phyloP scores from a whole-genome alignment of 2,888 invertebrate species.

The Epinotia demarniana region DNA sequence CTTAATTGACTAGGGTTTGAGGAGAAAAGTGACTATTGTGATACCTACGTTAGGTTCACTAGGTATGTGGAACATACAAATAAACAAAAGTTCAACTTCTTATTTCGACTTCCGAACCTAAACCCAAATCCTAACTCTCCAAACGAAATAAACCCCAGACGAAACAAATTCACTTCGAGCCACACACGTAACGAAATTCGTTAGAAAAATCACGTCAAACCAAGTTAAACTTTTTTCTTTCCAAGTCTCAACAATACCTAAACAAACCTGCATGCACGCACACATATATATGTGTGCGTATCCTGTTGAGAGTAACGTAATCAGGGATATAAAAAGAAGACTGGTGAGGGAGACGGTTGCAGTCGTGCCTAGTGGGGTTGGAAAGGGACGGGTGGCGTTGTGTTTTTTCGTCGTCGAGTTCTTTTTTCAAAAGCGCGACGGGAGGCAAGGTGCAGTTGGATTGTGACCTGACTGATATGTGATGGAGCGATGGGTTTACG shows the following conservation, averaged over 20 bases:
- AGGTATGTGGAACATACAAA: no score
- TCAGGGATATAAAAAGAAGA: conserved; percentile 79
- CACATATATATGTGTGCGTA: conserved; percentile 60
- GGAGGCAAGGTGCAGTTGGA: conserved; percentile 82
- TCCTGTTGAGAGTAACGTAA: conserved; percentile 73
- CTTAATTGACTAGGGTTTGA: no score
- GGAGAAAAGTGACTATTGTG: no score
- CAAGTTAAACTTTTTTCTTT: conserved; percentile 41
- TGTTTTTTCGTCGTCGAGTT: conserved; percentile 68
- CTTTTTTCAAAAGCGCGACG: conserved; percentile 78
- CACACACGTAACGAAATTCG: conserved; percentile 33
- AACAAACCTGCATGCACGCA: conserved; percentile 57
- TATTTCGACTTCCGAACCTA: background rate
- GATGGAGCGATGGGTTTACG: conserved; percentile 55
- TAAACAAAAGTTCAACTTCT: background rate
- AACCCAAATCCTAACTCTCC: background rate
- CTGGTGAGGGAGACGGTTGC: conserved; percentile 59
- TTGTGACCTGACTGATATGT: conserved; percentile 74
- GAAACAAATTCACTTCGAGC: conserved; percentile 29
- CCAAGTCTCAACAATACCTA: conserved; percentile 57
- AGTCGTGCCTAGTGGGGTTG: conserved; percentile 49
- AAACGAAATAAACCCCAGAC: conserved; percentile 36
- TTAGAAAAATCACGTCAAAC: conserved; percentile 44
- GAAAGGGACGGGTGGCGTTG: conserved; percentile 57
- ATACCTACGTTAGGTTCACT: no score